Evolutionary conservation across 2,888 invertebrate species (phyloP).

Genomic region (Zele albiditarsus): DNA sequence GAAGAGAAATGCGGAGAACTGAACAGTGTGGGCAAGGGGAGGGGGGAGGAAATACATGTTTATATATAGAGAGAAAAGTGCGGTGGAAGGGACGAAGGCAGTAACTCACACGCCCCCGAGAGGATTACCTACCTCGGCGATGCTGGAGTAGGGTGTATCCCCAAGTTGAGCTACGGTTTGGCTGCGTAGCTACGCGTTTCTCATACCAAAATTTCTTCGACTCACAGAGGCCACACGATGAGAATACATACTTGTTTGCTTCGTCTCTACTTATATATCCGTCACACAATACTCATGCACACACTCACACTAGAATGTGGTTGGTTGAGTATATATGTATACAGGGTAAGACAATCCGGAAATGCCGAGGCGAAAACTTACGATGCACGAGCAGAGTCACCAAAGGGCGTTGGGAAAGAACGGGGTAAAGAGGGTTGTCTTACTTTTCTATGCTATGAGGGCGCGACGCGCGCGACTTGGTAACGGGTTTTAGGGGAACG

Average conservation of each 20-base stretch:
- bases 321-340: neutral
- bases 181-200: slow-evolving; percentile 73
- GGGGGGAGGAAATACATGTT: slow-evolving; percentile 44
- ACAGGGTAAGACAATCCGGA: slow-evolving; percentile 50
- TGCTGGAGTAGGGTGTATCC: slow-evolving; percentile 55
- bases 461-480: slow-evolving; percentile 18
- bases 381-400: slow-evolving; percentile 62
- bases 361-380: slow-evolving; percentile 57
- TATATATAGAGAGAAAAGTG: slow-evolving; percentile 45
- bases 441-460: slow-evolving; percentile 30
- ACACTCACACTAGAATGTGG: slow-evolving; percentile 20
- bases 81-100: slow-evolving; percentile 57
- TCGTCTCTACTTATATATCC: slow-evolving; percentile 25
- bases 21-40: slow-evolving; percentile 43
- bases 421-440: slow-evolving; percentile 42
- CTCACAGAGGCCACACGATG: slow-evolving; percentile 59
- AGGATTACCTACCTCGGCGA: slow-evolving; percentile 72
- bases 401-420: slow-evolving; percentile 47
- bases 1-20: slow-evolving; percentile 44
- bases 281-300: slow-evolving; percentile 38
- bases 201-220: slow-evolving; percentile 71
- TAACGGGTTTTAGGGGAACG: slow-evolving; percentile 48
- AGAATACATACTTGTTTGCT: slow-evolving; percentile 49
- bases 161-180: slow-evolving; percentile 72
- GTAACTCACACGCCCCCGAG: slow-evolving; percentile 72